phyloP scores from a whole-genome alignment of 2,113 vertebrate genomes.

The Labeo rohita region DNA sequence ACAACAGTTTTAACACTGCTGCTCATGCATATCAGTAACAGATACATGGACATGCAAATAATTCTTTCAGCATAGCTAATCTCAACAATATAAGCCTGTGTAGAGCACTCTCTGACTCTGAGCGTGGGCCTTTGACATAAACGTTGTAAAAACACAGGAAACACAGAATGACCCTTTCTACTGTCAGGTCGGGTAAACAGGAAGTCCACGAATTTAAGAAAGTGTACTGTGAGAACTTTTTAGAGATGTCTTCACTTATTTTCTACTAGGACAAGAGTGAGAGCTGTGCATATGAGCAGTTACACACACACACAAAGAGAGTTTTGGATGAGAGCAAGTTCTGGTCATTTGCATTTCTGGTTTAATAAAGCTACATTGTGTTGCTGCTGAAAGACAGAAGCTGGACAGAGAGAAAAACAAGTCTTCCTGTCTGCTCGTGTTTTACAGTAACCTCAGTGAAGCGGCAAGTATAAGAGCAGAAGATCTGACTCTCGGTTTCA shows the following conservation, averaged over 20 bases:
- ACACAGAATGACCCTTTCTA: neutral
- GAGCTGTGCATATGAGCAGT: neutral
- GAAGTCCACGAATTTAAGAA: neutral
- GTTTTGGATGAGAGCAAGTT: neutral
- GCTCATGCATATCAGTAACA: neutral
- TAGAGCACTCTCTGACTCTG: neutral
- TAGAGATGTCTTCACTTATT: neutral
- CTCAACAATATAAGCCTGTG: neutral
- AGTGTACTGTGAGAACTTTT: neutral
- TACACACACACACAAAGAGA: neutral
- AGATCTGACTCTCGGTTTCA: conserved; percentile 3
- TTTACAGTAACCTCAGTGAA: conserved; percentile 1
- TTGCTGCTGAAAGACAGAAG: conserved; percentile 2
- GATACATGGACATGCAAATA: neutral
- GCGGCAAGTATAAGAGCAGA: neutral
- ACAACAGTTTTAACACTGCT: neutral
- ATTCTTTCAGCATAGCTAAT: neutral
- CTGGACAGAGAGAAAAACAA: neutral
- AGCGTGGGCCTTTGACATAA: neutral
- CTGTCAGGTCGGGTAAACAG: conserved; percentile 7
- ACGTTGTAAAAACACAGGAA: conserved; percentile 1
- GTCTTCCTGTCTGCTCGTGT: conserved; percentile 16
- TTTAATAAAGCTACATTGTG: conserved; percentile 14
- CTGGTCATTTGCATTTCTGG: neutral
- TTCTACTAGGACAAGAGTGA: neutral